Evolutionary conservation across 2,113 vertebrate species (phyloP).

Genomic region (Entosphenus tridentatus): DNA sequence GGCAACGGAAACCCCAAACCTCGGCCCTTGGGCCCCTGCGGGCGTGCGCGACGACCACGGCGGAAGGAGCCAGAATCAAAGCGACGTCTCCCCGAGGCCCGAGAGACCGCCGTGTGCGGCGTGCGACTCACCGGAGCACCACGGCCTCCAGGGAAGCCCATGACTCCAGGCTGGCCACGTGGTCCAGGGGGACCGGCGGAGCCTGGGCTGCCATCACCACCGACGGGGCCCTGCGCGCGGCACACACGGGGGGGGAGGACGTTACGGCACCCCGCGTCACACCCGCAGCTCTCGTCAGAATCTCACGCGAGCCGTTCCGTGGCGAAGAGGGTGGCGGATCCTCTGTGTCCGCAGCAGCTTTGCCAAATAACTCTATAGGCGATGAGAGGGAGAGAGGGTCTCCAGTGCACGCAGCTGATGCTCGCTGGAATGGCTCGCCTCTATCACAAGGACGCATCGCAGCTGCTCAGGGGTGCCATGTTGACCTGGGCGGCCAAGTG

Average conservation of each 20-base stretch:
- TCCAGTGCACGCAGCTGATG: too few relatives aligned
- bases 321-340: background rate
- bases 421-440: too few relatives aligned
- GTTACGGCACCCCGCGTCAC: background rate
- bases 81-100: too few relatives aligned
- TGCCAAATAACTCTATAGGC: background rate
- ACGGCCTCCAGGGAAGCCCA: constrained; percentile 3
- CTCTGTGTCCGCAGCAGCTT: background rate
- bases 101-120: too few relatives aligned
- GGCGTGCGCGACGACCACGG: too few relatives aligned
- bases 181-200: background rate
- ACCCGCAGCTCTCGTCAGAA: background rate
- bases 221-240: background rate
- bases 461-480: too few relatives aligned
- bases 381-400: background rate
- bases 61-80: too few relatives aligned
- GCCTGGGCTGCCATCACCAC: background rate
- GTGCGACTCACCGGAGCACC: background rate
- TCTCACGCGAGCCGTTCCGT: background rate
- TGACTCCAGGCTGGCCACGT: constrained; percentile 3
- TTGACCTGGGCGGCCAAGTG: too few relatives aligned
- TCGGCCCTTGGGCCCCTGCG: too few relatives aligned
- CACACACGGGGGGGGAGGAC: background rate
- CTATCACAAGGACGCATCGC: too few relatives aligned
- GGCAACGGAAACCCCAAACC: too few relatives aligned